These are phyloP conservation scores for Danaus melanippus DNA, from an alignment of 1,140 invertebrate species.

Conservation along the genomic window DNA sequence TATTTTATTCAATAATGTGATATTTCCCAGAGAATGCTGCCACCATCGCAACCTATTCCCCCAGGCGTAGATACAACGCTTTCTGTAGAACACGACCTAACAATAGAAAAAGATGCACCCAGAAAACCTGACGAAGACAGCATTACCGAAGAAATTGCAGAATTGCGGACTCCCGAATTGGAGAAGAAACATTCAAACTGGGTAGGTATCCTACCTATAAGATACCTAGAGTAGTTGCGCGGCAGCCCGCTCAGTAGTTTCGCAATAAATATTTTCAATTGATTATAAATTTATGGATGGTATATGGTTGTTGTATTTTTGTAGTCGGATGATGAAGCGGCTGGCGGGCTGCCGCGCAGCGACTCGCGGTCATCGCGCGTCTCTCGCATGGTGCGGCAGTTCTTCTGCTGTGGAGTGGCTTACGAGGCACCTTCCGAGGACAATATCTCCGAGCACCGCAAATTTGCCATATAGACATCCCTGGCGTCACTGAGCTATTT, in stretches of 20 bases:
- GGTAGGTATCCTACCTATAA: conserved; percentile 28
- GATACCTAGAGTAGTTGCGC: conserved; percentile 9
- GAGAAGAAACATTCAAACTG: conserved; percentile 41
- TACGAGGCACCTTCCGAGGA: conserved; percentile 52
- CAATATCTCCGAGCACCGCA: conserved; percentile 34
- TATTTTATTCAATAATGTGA: no score
- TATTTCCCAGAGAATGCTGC: neutral
- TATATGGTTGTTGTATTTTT: conserved; percentile 25
- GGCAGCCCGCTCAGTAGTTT: conserved; percentile 20
- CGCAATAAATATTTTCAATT: no score
- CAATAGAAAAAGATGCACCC: conserved; percentile 15
- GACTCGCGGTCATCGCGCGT: conserved; percentile 49
- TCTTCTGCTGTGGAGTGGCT: conserved; percentile 56
- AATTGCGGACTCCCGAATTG: conserved; percentile 32
- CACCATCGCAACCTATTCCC: conserved; percentile 28
- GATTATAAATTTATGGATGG: no score
- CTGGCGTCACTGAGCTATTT: conserved; percentile 1
- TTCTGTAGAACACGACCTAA: no score
- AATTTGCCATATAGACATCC: conserved; percentile 31
- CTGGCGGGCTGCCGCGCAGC: conserved; percentile 62
- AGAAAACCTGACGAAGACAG: conserved; percentile 37
- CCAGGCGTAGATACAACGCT: conserved; percentile 5
- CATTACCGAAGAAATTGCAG: conserved; percentile 42
- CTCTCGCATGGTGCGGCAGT: conserved; percentile 43
- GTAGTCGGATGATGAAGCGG: conserved; percentile 59